Evolutionary conservation across 2,113 vertebrate genomes (phyloP), one percentile per base, ranked within the genome.

Genomic region (Boleophthalmus pectinirostris): DNA sequence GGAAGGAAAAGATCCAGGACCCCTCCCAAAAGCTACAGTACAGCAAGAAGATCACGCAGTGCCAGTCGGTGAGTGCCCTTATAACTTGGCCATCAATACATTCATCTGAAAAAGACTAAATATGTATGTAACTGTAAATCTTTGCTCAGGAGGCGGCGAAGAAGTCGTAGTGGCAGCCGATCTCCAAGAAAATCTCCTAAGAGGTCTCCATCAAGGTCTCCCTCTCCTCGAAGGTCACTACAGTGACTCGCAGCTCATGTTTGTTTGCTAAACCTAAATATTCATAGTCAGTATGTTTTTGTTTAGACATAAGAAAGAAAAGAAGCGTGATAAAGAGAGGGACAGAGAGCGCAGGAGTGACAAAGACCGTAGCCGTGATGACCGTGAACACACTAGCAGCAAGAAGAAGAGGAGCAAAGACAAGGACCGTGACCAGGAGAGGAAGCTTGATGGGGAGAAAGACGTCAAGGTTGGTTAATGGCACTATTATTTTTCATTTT

Each of bases 1-100:
- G 94, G 94, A 68, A 96, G 96, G 83, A 97, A 96, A 83, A 94
- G 94, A 80, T 98, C 97, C 13, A 99, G 96, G 93, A 99, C 97
- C 0, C 97, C 97, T 57, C 97, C 97, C 33, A 98, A 98, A 93
- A 99, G 97, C 87, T 99, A 99, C 82, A 99, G 97, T 92, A 97
- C 96, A 84, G 92, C 96, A 47, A 93, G 97, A 66, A 92, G 97
- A 75, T 99, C 97, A 9, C 92, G 95, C 88, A 99, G 97, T 85
- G 87, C 85, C 45, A 98, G 95, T 91, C 95, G 97, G 97, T 98
- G 88, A 86, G 60, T 61, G 20, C 51, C 57, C 33, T 29, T 9
- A 2, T 33, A 5, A 51, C 3, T 1, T 20, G 0, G 25, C 29
- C 25, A 0, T 47, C 6, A 2, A 56, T n/a, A n/a, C n/a, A n/a